Evolutionary conservation across 2,113 vertebrate species (phyloP).

Genomic region (Drymodes brunneopygia): DNA sequence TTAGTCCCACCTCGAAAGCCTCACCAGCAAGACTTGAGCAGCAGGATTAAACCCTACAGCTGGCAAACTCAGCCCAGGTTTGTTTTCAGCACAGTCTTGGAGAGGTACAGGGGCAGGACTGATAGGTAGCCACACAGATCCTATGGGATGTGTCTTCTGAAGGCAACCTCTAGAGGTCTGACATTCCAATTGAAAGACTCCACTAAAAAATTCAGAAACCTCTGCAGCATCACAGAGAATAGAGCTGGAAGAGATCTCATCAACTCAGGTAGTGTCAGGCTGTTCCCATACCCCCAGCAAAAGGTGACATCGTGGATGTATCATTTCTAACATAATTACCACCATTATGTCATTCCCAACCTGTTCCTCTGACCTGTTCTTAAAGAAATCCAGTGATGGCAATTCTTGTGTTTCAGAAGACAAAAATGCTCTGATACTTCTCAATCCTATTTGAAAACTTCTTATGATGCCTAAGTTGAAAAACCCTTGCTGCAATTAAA

Average conservation of each 20-base stretch:
- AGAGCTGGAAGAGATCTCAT: background rate
- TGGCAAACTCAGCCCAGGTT: background rate
- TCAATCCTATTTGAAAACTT: background rate
- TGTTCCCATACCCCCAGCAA: background rate
- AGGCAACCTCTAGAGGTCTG: background rate
- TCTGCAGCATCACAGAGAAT: background rate
- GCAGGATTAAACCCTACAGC: background rate
- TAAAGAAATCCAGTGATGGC: background rate
- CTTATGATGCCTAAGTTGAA: background rate
- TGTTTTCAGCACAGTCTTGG: background rate
- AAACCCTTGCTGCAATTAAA: background rate
- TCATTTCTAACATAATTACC: background rate
- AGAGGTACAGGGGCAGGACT: background rate
- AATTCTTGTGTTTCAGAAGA: background rate
- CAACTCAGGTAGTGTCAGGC: background rate
- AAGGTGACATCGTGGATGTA: background rate
- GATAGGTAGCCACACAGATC: background rate
- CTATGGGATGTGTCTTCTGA: background rate
- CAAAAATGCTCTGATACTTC: background rate
- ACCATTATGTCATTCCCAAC: background rate
- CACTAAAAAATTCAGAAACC: background rate
- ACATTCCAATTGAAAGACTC: background rate
- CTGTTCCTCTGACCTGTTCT: background rate
- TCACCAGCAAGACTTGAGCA: background rate
- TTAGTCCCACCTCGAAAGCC: background rate